Conservation (phyloP, 2,113 vertebrate species). For the Rhombomys opimus region DNA sequence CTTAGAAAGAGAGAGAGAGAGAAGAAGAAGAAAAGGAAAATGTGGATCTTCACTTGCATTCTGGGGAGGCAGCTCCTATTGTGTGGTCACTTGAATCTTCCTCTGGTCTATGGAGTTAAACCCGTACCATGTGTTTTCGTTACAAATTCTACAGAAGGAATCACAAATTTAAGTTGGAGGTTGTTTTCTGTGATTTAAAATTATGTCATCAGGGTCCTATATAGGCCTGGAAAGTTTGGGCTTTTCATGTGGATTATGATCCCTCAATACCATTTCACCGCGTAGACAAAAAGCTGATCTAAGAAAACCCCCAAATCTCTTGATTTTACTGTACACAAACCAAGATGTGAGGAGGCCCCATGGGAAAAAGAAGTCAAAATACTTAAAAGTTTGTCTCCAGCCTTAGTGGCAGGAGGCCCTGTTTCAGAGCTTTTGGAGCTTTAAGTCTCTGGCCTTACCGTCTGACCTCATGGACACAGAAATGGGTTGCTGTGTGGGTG, state of each 20-base stretch:
- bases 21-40: background rate
- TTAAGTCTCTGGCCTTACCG: background rate
- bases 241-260: background rate
- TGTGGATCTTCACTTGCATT: background rate
- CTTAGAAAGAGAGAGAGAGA: too few relatives aligned
- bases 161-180: background rate
- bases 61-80: background rate
- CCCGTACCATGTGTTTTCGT: background rate
- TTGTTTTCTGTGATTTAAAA: slow-evolving; percentile 1
- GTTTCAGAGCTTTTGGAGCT: background rate
- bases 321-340: background rate
- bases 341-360: background rate
- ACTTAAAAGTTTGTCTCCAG: background rate
- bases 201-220: background rate
- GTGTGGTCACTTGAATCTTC: background rate
- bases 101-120: background rate
- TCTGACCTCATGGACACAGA: background rate
- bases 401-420: background rate
- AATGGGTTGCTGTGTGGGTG: background rate
- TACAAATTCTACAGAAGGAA: background rate
- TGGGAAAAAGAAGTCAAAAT: background rate
- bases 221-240: background rate
- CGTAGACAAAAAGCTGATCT: background rate
- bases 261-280: background rate
- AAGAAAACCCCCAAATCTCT: background rate